Base-by-base conservation (phyloP, 2,888 invertebrate species). In the Troides aeacus region DNA sequence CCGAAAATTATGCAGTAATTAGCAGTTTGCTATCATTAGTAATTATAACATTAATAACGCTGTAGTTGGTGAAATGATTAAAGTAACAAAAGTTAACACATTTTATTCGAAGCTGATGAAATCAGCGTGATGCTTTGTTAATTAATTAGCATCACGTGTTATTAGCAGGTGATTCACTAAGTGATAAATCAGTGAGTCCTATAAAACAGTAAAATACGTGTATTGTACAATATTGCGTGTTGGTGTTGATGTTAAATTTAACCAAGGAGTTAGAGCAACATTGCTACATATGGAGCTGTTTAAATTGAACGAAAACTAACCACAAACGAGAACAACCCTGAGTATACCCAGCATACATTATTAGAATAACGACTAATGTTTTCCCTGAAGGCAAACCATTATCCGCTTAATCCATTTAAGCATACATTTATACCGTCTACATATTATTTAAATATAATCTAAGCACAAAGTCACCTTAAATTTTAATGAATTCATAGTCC, bases 301-400 rank as follows among this genome's bases (percentile, higher is more conserved):
- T 46, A 46, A 15, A 46, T 46, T 15, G 8, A 53, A 53, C 6
- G 53, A 53, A 53, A 53, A 18, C 7, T 18, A 61, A 61, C 62
- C 62, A 18, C 62, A 62, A 62, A 46, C 21, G 23, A 21, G 64
- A 57, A 21, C 30, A 64, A 60, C 58, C 5, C 57, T 70, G 42
- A 39, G 56, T 66, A 64, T 64, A 39, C 30, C 60, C 70, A 70
- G 39, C 50, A 24, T 57, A 65, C n/a, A 30, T 56, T 42, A 23
- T 64, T 66, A 53, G 46, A 30, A 69, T 65, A 46, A 65, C 60
- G 64, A 69, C 64, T 57, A 42, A 69, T 61, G 56, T 65, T 46
- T 62, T 30, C 57, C 56, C 42, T 12, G 46, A 64, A 69, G 56
- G 53, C 53, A 17, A 62, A 61, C 64, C 46, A 56, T 61, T 62